These are phyloP conservation scores for Notiomystis cincta DNA, from an alignment of 2,113 vertebrate genomes.

Conservation along the genomic window DNA sequence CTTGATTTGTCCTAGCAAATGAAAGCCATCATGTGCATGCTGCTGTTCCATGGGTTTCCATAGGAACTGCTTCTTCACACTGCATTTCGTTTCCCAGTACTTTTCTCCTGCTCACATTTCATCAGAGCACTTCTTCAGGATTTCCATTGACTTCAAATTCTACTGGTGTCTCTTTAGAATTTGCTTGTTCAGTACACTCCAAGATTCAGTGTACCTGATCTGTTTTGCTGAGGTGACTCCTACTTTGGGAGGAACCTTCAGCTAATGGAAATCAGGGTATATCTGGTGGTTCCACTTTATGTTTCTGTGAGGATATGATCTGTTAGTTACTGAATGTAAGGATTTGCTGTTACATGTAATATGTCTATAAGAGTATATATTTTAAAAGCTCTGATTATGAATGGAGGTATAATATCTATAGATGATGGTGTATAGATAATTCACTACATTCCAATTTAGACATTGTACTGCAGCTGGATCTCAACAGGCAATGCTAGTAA, in stretches of 20 bases:
- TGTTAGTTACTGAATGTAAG: neutral
- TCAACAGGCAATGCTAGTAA: neutral
- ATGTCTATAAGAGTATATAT: neutral
- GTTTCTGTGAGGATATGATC: neutral
- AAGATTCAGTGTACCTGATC: neutral
- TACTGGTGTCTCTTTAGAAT: neutral
- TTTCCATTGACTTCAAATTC: neutral
- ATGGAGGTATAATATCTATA: neutral
- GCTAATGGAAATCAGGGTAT: neutral
- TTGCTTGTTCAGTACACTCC: neutral
- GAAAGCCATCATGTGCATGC: neutral
- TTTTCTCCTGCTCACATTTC: neutral
- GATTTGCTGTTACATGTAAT: neutral
- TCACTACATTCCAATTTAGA: neutral
- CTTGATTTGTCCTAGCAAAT: neutral
- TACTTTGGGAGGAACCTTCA: neutral
- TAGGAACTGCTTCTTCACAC: constrained; percentile 20
- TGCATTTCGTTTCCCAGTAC: neutral
- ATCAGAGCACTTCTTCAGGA: neutral
- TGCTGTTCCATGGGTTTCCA: neutral
- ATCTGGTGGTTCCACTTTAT: neutral
- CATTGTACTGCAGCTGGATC: neutral
- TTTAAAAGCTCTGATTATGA: neutral
- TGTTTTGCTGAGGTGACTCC: neutral
- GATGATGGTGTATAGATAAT: neutral